phyloP scores from a whole-genome alignment of 2,113 vertebrate genomes.

The Heteronetta atricapilla region DNA sequence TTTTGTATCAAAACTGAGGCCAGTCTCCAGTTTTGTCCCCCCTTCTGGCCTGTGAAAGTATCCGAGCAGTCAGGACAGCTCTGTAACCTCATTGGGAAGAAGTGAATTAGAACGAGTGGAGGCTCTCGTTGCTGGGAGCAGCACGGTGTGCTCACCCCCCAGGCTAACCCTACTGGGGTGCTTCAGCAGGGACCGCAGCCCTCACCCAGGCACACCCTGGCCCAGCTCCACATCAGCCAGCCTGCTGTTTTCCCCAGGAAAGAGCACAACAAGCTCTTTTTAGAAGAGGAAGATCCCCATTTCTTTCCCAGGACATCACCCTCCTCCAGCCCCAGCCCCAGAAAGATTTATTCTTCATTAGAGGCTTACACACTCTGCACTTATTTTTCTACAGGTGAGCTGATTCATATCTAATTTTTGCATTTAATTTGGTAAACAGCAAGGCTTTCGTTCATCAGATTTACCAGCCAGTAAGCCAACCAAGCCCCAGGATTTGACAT shows the following conservation, averaged over 20 bases:
- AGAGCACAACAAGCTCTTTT: rapidly evolving
- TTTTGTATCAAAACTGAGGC: neutral
- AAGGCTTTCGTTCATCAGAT: neutral
- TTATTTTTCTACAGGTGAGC: neutral
- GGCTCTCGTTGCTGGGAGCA: rapidly evolving
- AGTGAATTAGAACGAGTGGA: neutral
- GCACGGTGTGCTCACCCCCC: rapidly evolving
- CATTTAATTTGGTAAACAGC: neutral
- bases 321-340: neutral
- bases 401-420: neutral
- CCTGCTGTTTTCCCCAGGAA: neutral
- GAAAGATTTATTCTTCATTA: neutral
- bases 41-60: neutral
- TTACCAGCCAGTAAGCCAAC: neutral
- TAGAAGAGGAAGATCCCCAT: neutral
- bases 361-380: neutral
- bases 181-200: neutral
- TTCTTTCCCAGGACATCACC: neutral
- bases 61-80: neutral
- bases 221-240: rapidly evolving
- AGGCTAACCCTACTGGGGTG: neutral
- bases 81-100: neutral
- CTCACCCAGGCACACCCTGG: neutral
- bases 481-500: neutral
- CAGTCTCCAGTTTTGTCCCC: neutral